These are phyloP conservation scores for Drosophila cognata DNA, from an alignment of 2,888 invertebrate genomes.

Conservation along the genomic window DNA sequence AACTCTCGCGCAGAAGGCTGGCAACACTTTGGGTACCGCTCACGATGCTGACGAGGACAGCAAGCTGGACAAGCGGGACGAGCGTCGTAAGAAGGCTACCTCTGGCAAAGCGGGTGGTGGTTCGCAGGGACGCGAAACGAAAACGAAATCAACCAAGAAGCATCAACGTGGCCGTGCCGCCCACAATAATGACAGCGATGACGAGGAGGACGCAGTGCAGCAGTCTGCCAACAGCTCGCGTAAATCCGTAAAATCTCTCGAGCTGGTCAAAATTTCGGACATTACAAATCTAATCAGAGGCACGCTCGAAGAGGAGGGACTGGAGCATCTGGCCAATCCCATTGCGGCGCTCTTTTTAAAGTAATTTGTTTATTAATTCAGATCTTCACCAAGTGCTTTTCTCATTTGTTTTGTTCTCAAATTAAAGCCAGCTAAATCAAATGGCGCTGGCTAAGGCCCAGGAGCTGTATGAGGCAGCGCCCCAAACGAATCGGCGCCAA, in stretches of 20 bases:
- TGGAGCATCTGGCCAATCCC: slow-evolving; percentile 89
- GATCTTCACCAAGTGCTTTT: too few relatives aligned
- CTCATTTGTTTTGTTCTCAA: neutral
- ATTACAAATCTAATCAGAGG: slow-evolving; percentile 88
- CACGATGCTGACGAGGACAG: slow-evolving; percentile 83
- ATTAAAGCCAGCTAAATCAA: slow-evolving; percentile 88
- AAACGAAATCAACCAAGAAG: slow-evolving; percentile 97
- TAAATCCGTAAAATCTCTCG: slow-evolving; percentile 84
- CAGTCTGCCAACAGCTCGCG: slow-evolving; percentile 84
- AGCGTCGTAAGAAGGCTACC: slow-evolving; percentile 94
- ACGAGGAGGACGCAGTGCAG: slow-evolving; percentile 87
- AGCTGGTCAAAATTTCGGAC: slow-evolving; percentile 89
- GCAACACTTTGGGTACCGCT: slow-evolving; percentile 27
- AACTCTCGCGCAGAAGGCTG: slow-evolving; percentile 85
- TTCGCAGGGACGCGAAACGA: slow-evolving; percentile 96
- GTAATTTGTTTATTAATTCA: slow-evolving; percentile 80
- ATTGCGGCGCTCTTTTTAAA: slow-evolving; percentile 90
- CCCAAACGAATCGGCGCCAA: slow-evolving; percentile 91
- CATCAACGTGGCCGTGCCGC: slow-evolving; percentile 86
- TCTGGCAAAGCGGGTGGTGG: slow-evolving; percentile 96
- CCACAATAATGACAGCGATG: slow-evolving; percentile 86
- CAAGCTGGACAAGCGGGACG: slow-evolving; percentile 91
- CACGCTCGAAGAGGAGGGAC: slow-evolving; percentile 89
- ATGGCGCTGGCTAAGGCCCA: slow-evolving; percentile 89
- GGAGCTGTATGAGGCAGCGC: slow-evolving; percentile 90